Base-by-base conservation (phyloP, 2,113 vertebrate genomes). In the Nesogale talazaci region DNA sequence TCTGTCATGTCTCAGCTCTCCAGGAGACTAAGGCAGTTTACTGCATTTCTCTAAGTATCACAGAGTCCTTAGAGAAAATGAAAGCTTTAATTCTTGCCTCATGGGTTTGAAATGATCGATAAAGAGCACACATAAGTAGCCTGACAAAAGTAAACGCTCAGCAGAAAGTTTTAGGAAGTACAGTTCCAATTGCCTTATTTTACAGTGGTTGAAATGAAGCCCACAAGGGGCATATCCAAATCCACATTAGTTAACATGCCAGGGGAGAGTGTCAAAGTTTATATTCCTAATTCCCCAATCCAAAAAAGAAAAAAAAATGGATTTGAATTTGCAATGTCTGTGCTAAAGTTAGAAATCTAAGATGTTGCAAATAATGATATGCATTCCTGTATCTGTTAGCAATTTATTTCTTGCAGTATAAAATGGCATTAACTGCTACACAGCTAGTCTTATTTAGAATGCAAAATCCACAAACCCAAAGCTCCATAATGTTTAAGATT, bases 131-230 rank as follows among this genome's bases (percentile, higher is more conserved):
- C 84, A 17, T 40, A 91, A 87, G 56, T 42, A 52, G 56, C 1
- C 56, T 56, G 23, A 74, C 83, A 88, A 91, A 88, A 79, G 63
- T 23, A 57, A 72, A 84, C 84, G 74, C 15, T 86, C 83, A 82
- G 38, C 23, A 36, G 16, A 34, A 9, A 79, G 17, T 74, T 84
- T 1, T 31, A 67, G 74, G 65, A 56, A 79, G 79, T 65, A 65
- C 11, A 88, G 57, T 79, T 86, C 69, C 31, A 82, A 69, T 4
- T 31, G 19, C 11, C 59, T 76, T 76, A 29, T 56, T 91, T 88
- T 83, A 88, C 20, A 56, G 29, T 19, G 56, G 29, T 57, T 25
- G 36, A 91, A 79, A 91, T 25, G 29, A 88, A 88, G 36, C 65
- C 23, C 29, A 67, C 42, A 52, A 82, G 72, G 77, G 29, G 84